Conservation (phyloP, 2,797 vertebrate genomes). For the Nyctalus aviator region DNA sequence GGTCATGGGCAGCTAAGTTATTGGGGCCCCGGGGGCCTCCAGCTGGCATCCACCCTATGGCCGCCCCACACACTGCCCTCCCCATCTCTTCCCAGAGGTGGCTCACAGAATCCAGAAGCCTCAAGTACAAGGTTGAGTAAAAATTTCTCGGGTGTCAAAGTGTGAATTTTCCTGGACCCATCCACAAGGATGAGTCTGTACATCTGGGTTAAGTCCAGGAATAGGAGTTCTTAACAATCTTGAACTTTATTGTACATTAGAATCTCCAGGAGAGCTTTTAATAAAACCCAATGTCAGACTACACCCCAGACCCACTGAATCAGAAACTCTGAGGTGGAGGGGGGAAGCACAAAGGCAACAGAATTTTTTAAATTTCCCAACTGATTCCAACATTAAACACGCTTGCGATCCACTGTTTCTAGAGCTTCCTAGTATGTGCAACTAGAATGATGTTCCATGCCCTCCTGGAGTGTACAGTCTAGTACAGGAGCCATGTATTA, state of each 20-base stretch:
- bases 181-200: background rate
- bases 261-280: background rate
- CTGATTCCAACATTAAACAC: background rate
- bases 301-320: background rate
- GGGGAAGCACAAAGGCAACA: background rate
- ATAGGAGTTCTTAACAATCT: background rate
- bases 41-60: fast-evolving
- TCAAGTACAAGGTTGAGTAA: background rate
- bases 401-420: background rate
- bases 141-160: background rate
- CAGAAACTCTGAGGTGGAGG: background rate
- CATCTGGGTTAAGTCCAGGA: too few species aligned
- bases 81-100: fast-evolving
- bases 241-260: background rate
- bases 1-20: fast-evolving
- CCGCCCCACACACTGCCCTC: background rate
- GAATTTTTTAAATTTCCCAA: background rate
- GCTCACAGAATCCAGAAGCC: fast-evolving
- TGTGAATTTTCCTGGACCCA: background rate
- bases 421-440: background rate
- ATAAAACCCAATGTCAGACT: background rate
- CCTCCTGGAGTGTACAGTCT: too few species aligned
- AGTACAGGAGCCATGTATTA: background rate
- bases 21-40: fast-evolving
- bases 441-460: background rate